Base-by-base conservation (phyloP, 1,140 invertebrate species). In the Carposina sasakii region DNA sequence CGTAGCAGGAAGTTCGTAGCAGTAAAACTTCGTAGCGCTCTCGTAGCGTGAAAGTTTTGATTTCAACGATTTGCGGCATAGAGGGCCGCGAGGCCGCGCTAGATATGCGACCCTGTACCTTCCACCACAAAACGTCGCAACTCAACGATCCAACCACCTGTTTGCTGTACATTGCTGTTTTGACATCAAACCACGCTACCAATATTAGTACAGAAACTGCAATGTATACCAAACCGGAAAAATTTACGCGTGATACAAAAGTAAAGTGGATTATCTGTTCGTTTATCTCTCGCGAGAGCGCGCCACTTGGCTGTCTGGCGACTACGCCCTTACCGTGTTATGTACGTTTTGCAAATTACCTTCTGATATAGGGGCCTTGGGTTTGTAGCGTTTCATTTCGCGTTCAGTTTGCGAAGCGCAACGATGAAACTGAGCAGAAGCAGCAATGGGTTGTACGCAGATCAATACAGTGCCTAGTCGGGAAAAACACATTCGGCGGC, bases 1-100 rank as follows among this genome's bases (percentile, higher is more conserved):
- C 74, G 79, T 84, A 84, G 81, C 77, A 81, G 81, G 77, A 84
- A 84, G 81, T 81, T 81, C 71, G 81, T 81, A 84, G 77, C 77
- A 65, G 72, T 76, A 77, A 81, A 83, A 83, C 76, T 81, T 83
- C 76, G 79, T 83, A 83, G 79, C 77, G 77, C 67, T 74, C 67
- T 65, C 73, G 77, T 81, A 81, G 79, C 77, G 79, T 81, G 79
- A 83, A 83, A 83, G 79, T 81, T 79, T 81, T 84, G 77, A 84
- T 81, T 84, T 81, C 79, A 81, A 84, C 79, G 77, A 84, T 81
- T 81, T 79, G 76, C 69, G 74, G 62, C 58, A 66, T 66, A 71
- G 69, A 79, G 71, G 73, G 73, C 77, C 76, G 71, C 68, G 67
- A 79, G 67, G 70, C 73, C 75, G 72, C 64, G 62, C 69, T 77